Evolutionary conservation across 2,888 invertebrate species (phyloP).

Genomic region (Parapristionchus giblindavisi): DNA sequence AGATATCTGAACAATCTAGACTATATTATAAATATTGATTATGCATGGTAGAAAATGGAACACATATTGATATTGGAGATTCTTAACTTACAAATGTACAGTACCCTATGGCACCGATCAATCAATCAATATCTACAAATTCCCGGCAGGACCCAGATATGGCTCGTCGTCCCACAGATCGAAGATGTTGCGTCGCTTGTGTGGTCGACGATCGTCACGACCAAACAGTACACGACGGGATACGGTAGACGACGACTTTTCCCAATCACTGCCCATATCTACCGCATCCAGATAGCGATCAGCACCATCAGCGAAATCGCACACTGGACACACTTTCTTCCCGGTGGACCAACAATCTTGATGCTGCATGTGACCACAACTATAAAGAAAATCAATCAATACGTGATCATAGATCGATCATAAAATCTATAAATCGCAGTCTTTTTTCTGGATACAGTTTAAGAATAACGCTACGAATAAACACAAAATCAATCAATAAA

Average conservation of each 20-base stretch:
- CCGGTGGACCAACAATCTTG: conserved; percentile 39
- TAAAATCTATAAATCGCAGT: no score
- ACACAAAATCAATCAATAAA: no score
- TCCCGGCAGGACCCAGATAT: conserved; percentile 30
- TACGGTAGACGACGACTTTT: conserved; percentile 4
- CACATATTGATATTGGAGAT: no score
- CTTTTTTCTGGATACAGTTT: no score
- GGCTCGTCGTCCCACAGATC: conserved; percentile 39
- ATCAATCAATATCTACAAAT: conserved; percentile 24
- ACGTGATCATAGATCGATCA: no score
- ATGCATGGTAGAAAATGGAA: no score
- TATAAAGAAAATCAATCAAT: conserved; percentile 41
- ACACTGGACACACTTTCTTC: conserved; percentile 27
- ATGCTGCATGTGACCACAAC: conserved; percentile 48
- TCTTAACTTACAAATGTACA: no score
- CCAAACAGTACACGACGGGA: background rate
- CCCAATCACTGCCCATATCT: no score
- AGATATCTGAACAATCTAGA: no score
- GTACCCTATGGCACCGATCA: no score
- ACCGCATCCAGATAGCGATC: background rate
- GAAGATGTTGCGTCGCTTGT: conserved; percentile 41
- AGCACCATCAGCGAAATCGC: background rate
- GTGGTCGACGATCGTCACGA: conserved; percentile 5
- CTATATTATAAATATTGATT: no score
- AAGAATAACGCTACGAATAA: no score